phyloP scores from a whole-genome alignment of 1,140 invertebrate species.

The Nebria ingens region DNA sequence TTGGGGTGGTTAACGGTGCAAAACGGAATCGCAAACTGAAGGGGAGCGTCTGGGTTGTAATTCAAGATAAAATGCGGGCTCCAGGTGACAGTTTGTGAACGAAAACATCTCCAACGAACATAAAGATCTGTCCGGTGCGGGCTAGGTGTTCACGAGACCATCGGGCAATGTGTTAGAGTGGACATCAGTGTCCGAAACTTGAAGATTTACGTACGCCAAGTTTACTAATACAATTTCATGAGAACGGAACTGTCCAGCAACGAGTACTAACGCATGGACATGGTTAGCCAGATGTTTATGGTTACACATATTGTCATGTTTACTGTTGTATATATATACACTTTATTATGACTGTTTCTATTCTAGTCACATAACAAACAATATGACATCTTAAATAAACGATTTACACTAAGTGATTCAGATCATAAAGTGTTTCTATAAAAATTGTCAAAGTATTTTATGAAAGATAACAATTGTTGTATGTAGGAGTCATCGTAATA shows the following conservation, averaged over 20 bases:
- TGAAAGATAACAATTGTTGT: too few species aligned
- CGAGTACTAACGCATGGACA: too few species aligned
- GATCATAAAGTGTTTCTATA: too few species aligned
- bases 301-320: too few species aligned
- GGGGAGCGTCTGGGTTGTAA: background rate
- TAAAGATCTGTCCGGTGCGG: background rate
- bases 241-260: constrained; percentile 13
- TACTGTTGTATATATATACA: too few species aligned
- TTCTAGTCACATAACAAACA: too few species aligned
- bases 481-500: too few species aligned
- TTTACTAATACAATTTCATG: constrained; percentile 17
- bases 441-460: too few species aligned
- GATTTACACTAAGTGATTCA: too few species aligned
- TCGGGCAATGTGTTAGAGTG: constrained; percentile 9
- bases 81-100: constrained; percentile 4
- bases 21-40: background rate
- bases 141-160: background rate
- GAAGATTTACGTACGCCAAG: constrained; percentile 14
- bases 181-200: constrained; percentile 17
- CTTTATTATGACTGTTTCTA: too few species aligned
- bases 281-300: too few species aligned
- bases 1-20: background rate
- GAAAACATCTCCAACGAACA: constrained; percentile 3
- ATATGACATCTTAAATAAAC: too few species aligned
- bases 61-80: constrained; percentile 7